Percentiles rank a stretch among this genome's conserved stretches.
Evolutionary conservation across 1,140 invertebrate species (phyloP).

Genomic region (Drosophila watanabei): DNA sequence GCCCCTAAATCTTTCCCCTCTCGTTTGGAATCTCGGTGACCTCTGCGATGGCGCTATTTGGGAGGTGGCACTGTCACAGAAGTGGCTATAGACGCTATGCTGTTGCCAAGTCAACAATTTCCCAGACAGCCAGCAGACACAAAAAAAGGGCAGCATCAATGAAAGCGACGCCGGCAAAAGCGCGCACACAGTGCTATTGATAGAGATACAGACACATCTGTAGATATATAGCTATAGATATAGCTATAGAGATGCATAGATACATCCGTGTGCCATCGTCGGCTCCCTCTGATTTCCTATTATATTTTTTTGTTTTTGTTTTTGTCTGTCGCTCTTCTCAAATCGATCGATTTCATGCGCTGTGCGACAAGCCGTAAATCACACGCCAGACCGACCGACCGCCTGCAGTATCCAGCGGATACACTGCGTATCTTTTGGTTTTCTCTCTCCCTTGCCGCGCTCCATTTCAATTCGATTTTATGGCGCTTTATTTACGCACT

Average conservation of each 20-base stretch:
- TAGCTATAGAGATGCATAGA: slow-evolving; percentile 40
- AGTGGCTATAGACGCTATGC: slow-evolving; percentile 42
- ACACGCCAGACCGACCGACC: slow-evolving; percentile 55
- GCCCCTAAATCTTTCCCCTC: slow-evolving; percentile 2
- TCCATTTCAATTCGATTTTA: slow-evolving; percentile 57
- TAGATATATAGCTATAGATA: slow-evolving; percentile 32
- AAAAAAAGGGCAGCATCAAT: slow-evolving; percentile 73
- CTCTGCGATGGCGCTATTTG: slow-evolving; percentile 34
- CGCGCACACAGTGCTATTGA: slow-evolving; percentile 50
- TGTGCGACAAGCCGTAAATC: slow-evolving; percentile 79
- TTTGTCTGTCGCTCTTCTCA: slow-evolving; percentile 25
- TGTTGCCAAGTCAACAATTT: slow-evolving; percentile 76
- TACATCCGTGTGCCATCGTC: slow-evolving; percentile 33
- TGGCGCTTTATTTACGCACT: slow-evolving; percentile 49
- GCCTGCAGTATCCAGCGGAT: slow-evolving; percentile 55
- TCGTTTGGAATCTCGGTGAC: slow-evolving; percentile 8
- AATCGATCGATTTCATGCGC: slow-evolving; percentile 80
- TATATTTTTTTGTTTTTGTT: slow-evolving; percentile 3
- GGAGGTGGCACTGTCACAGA: slow-evolving; percentile 29
- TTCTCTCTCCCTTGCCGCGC: slow-evolving; percentile 4
- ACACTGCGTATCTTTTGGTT: slow-evolving; percentile 24
- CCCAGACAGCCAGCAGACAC: slow-evolving; percentile 73
- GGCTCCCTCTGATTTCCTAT: slow-evolving; percentile 45
- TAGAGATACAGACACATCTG: slow-evolving; percentile 33
- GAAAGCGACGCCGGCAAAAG: slow-evolving; percentile 66